phyloP scores from a whole-genome alignment of 2,113 vertebrate genomes.

The Carassius auratus region DNA sequence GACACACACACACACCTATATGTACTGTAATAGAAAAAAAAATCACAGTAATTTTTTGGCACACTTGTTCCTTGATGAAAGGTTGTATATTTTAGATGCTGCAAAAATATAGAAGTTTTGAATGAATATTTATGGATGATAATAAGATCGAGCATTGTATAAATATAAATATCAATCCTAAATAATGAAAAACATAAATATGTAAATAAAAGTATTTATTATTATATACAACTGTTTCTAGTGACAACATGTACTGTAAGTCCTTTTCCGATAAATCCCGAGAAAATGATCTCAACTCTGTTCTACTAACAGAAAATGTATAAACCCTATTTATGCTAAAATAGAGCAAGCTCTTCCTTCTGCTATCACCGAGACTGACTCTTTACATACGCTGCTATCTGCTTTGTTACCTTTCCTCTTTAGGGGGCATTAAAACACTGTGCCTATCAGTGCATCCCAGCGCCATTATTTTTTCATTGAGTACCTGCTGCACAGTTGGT shows the following conservation, averaged over 20 bases:
- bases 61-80: background rate
- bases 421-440: constrained; percentile 32
- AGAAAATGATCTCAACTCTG: background rate
- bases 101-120: background rate
- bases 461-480: constrained; percentile 30
- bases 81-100: background rate
- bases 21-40: too few relatives aligned
- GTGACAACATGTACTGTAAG: background rate
- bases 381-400: background rate
- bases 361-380: background rate
- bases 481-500: constrained; percentile 39
- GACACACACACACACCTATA: too few relatives aligned
- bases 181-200: background rate
- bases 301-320: background rate
- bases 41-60: background rate
- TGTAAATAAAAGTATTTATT: too few relatives aligned
- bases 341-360: background rate
- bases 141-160: background rate
- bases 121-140: too few relatives aligned
- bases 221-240: background rate
- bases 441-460: constrained; percentile 30
- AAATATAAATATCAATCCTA: background rate
- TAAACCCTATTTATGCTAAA: background rate
- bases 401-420: constrained; percentile 33
- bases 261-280: background rate